Percentiles rank a stretch among this genome's conserved stretches.
These are phyloP conservation scores for Homarus americanus DNA, from an alignment of 1,140 invertebrate species.

Conservation along the genomic window DNA sequence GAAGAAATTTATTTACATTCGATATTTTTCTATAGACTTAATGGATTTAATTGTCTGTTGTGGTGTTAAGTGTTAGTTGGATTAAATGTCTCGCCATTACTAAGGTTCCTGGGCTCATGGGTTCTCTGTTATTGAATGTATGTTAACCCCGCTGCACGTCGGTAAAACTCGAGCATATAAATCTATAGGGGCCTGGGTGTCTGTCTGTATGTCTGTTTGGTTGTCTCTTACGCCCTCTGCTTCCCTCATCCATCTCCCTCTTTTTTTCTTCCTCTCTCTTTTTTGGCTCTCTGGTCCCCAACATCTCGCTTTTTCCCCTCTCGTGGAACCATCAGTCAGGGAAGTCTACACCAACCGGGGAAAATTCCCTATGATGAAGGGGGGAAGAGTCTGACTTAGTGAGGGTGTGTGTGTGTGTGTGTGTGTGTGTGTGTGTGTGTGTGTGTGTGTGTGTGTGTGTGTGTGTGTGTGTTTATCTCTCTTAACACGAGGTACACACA, in stretches of 20 bases:
- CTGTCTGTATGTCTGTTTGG: neutral
- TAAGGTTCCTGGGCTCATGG: no score
- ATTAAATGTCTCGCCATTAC: no score
- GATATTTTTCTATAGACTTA: no score
- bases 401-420: neutral
- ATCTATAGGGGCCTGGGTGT: no score
- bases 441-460: neutral
- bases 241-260: neutral
- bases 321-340: neutral
- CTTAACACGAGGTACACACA: no score
- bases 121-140: no score
- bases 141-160: no score
- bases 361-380: neutral
- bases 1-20: no score
- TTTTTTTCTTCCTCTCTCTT: neutral
- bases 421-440: conserved; percentile 2
- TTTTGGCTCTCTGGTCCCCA: neutral
- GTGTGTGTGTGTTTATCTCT: no score
- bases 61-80: no score
- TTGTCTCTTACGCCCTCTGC: neutral
- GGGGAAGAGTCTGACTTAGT: neutral
- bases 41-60: no score
- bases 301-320: neutral
- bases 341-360: neutral
- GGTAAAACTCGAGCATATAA: no score